These are phyloP conservation scores for Coilia nasus DNA, from an alignment of 2,797 vertebrate genomes.

Conservation along the genomic window DNA sequence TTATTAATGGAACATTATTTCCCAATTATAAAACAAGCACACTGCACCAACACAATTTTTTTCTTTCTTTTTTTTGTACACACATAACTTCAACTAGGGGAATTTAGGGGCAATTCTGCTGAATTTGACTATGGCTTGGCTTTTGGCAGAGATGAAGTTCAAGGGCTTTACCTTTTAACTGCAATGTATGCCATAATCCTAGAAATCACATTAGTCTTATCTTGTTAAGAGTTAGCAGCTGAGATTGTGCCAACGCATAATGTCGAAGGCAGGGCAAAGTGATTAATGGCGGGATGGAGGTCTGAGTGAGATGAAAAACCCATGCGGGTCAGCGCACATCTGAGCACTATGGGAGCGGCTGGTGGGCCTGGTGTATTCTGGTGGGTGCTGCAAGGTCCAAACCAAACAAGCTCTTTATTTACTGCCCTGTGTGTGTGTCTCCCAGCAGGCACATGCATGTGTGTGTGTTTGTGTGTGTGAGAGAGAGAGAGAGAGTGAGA, in stretches of 20 bases:
- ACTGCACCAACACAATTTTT: background rate
- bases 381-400: background rate
- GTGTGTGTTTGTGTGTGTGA: constrained; percentile 29
- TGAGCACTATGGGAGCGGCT: background rate
- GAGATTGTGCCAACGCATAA: background rate
- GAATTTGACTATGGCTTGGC: background rate
- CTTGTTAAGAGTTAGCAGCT: background rate
- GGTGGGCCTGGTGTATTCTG: background rate
- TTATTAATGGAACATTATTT: no score
- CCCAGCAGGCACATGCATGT: constrained; percentile 35
- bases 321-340: constrained; percentile 4
- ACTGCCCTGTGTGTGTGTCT: background rate
- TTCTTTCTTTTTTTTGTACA: background rate
- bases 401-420: constrained; percentile 15
- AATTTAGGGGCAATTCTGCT: background rate
- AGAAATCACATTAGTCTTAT: background rate
- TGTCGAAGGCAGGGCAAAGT: background rate
- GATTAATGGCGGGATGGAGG: background rate
- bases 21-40: background rate
- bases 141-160: background rate
- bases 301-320: constrained; percentile 7
- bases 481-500: no score
- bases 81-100: background rate
- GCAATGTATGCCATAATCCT: background rate
- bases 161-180: background rate